phyloP scores from a whole-genome alignment of 2,888 invertebrate genomes.

The Amorpha juglandis region DNA sequence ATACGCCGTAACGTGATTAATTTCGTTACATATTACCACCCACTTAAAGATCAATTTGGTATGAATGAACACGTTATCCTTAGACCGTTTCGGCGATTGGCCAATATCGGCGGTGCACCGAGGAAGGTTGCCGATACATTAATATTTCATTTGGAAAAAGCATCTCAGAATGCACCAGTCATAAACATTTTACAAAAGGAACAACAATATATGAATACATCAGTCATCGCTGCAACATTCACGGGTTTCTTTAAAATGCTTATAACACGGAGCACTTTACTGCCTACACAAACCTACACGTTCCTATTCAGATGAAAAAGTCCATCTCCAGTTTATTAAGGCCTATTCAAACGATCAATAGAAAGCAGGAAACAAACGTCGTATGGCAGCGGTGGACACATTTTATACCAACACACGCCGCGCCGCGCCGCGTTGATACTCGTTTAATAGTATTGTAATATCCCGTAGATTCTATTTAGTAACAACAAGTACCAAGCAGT shows the following conservation, averaged over 20 bases:
- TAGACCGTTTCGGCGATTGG: constrained; percentile 44
- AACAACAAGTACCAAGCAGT: constrained; percentile 12
- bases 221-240: constrained; percentile 9
- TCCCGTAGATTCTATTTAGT: constrained; percentile 38
- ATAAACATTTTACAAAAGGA: constrained; percentile 41
- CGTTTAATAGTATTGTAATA: constrained; percentile 32
- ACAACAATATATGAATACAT: constrained; percentile 33
- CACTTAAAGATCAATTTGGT: constrained; percentile 42
- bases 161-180: constrained; percentile 40
- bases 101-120: constrained; percentile 37
- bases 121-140: constrained; percentile 43
- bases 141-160: constrained; percentile 47
- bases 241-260: constrained; percentile 7
- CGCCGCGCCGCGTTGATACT: not conserved
- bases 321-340: constrained; percentile 50
- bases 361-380: constrained; percentile 49
- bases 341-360: constrained; percentile 47
- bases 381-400: constrained; percentile 35
- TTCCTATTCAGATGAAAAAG: constrained; percentile 55
- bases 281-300: constrained; percentile 29
- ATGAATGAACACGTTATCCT: constrained; percentile 50
- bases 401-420: constrained; percentile 34
- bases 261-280: not conserved
- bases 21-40: constrained; percentile 36
- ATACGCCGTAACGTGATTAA: constrained; percentile 45